Evolutionary conservation across 2,113 vertebrate species (phyloP).

Genomic region (Oceanites oceanicus): DNA sequence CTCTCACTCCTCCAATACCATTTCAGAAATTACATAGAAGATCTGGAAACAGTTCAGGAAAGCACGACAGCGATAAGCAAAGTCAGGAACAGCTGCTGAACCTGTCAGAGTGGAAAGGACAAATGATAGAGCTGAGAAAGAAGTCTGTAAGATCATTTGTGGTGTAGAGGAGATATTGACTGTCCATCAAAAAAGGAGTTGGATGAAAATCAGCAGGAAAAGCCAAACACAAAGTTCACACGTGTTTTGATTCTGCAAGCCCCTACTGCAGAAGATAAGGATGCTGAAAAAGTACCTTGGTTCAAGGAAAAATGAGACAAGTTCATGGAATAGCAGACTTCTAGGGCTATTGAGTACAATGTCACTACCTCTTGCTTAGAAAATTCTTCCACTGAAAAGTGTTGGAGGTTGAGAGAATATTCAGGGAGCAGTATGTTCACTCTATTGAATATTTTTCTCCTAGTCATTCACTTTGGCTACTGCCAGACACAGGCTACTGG

Average conservation of each 20-base stretch:
- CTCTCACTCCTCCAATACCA: background rate
- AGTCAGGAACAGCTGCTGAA: background rate
- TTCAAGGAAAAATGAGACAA: background rate
- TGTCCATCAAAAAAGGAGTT: background rate
- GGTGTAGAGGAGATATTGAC: background rate
- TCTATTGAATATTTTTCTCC: background rate
- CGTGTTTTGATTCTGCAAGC: background rate
- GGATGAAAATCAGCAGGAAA: background rate
- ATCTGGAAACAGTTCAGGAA: background rate
- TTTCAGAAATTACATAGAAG: background rate
- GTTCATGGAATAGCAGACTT: background rate
- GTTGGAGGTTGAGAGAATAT: background rate
- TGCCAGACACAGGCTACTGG: background rate
- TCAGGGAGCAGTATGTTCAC: background rate
- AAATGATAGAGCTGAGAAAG: background rate
- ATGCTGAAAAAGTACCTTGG: background rate
- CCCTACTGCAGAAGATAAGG: background rate
- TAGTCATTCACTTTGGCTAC: background rate
- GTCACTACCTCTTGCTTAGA: background rate
- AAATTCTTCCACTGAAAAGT: background rate
- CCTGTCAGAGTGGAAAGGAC: background rate
- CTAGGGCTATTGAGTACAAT: background rate
- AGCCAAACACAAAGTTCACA: background rate
- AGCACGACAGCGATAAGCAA: background rate
- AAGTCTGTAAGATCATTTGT: background rate